These are phyloP conservation scores for Desoria tigrina DNA, from an alignment of 2,888 invertebrate species.

Conservation along the genomic window DNA sequence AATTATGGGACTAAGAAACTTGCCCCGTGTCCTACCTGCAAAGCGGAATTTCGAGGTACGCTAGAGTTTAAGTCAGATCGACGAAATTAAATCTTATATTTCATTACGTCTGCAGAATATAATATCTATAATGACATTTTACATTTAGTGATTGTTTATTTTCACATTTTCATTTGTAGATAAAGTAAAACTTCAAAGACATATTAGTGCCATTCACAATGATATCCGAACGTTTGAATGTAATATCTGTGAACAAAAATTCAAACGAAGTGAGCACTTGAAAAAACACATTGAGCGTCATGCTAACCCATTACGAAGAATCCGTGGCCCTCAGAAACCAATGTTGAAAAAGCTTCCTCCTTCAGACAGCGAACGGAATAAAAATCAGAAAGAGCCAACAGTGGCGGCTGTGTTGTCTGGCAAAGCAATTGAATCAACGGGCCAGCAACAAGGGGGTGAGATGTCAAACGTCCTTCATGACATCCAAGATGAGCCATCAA, in stretches of 20 bases:
- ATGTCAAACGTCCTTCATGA: too few relatives aligned
- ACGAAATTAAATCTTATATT: too few relatives aligned
- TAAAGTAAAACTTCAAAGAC: neutral
- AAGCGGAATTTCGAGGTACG: neutral
- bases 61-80: too few relatives aligned
- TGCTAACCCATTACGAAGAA: neutral
- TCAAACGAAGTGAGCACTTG: neutral
- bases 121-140: neutral
- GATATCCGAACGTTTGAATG: neutral
- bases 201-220: neutral
- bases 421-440: too few relatives aligned
- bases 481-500: too few relatives aligned
- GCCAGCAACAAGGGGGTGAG: too few relatives aligned
- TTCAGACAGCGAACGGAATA: too few relatives aligned
- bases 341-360: neutral
- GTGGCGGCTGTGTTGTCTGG: too few relatives aligned
- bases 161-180: neutral
- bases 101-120: neutral
- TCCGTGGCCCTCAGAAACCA: neutral
- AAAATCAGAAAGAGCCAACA: too few relatives aligned
- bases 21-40: neutral
- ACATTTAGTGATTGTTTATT: too few relatives aligned
- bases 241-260: neutral
- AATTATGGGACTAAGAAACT: neutral
- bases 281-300: neutral